A percentile compares a stretch with the other conserved stretches of the same genome.
Evolutionary conservation across 1,140 invertebrate genomes (phyloP).

Genomic region (Drosophila parabipectinata): DNA sequence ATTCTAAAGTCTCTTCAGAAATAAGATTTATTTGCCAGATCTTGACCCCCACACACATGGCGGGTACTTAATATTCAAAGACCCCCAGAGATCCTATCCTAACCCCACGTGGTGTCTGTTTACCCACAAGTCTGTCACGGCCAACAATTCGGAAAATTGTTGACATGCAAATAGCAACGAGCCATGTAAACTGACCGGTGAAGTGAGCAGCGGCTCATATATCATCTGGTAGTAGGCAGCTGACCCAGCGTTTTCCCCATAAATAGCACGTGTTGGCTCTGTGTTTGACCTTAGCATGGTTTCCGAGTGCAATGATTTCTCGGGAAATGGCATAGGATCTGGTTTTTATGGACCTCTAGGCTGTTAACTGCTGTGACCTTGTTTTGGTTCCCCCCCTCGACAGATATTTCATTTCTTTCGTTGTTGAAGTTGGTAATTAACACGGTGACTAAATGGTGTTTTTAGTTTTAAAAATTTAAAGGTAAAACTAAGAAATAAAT

Average conservation of each 20-base stretch:
- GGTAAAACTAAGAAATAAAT: neutral
- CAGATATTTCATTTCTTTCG: neutral
- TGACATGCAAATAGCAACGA: constrained; percentile 74
- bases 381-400: constrained; percentile 22
- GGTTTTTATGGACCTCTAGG: constrained; percentile 48
- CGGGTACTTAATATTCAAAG: neutral
- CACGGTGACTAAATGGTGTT: constrained; percentile 20
- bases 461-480: neutral
- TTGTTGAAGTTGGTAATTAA: constrained; percentile 66
- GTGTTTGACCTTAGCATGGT: constrained; percentile 64
- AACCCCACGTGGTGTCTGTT: constrained; percentile 66
- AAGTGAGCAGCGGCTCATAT: constrained; percentile 53
- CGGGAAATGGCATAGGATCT: constrained; percentile 50
- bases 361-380: constrained; percentile 60
- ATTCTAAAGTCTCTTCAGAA: too few relatives aligned
- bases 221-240: constrained; percentile 51
- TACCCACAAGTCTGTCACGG: constrained; percentile 69
- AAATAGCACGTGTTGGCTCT: constrained; percentile 74
- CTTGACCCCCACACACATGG: neutral
- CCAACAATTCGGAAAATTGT: constrained; percentile 58
- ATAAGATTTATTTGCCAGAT: neutral
- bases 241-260: constrained; percentile 59
- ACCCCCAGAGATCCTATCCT: neutral
- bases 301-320: constrained; percentile 70
- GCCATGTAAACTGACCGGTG: constrained; percentile 63